Percentiles rank a stretch among this genome's conserved stretches.
phyloP scores from a whole-genome alignment of 2,797 vertebrate genomes.

The Eulemur mongoz region DNA sequence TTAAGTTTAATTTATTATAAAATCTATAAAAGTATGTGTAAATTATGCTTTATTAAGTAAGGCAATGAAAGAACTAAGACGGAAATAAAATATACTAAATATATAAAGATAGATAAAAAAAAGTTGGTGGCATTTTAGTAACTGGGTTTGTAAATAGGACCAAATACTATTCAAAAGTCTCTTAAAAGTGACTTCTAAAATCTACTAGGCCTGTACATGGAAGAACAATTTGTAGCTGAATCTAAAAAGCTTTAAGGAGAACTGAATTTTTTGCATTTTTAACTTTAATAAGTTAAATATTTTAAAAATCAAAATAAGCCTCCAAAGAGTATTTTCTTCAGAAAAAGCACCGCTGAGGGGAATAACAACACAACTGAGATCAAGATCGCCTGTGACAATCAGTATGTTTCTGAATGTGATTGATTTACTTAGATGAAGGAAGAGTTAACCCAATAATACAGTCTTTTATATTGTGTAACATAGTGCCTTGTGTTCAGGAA shows the following conservation, averaged over 20 bases:
- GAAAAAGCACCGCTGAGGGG: neutral
- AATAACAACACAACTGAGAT: neutral
- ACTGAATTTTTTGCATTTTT: constrained; percentile 24
- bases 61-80: neutral
- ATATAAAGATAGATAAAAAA: constrained; percentile 16
- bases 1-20: constrained; percentile 22
- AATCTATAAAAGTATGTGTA: neutral
- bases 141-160: neutral
- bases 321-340: neutral
- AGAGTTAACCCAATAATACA: neutral
- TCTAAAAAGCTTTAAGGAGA: neutral
- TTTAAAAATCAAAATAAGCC: neutral
- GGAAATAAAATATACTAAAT: constrained; percentile 33
- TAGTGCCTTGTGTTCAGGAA: neutral
- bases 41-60: constrained; percentile 31
- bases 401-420: neutral
- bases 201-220: neutral
- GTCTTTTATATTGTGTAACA: neutral
- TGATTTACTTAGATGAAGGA: neutral
- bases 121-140: constrained; percentile 21
- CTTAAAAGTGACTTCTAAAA: constrained; percentile 10
- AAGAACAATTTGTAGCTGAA: neutral
- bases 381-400: neutral
- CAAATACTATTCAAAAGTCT: neutral
- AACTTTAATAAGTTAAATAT: constrained; percentile 6